Evolutionary conservation across 2,797 vertebrate genomes (phyloP).

Genomic region (Myiotriccus ornatus): DNA sequence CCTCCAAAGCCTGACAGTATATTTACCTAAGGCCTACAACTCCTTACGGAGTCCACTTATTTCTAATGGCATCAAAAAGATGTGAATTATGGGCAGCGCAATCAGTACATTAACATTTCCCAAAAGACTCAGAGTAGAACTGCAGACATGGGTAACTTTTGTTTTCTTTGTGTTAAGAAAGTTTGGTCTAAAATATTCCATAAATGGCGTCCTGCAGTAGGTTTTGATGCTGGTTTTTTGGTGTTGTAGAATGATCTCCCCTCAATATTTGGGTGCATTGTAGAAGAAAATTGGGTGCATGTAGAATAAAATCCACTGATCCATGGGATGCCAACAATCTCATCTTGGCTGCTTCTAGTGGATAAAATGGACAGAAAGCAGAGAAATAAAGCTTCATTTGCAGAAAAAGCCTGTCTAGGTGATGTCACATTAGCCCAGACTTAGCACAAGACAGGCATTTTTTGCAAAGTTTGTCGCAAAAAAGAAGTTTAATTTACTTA

Average conservation of each 20-base stretch:
- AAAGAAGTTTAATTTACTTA: neutral
- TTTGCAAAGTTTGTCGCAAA: too few relatives aligned
- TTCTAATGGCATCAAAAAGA: neutral
- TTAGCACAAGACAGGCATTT: too few relatives aligned
- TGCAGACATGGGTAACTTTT: neutral
- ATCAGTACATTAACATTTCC: neutral
- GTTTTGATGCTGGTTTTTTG: fast-evolving
- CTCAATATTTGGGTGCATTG: fast-evolving
- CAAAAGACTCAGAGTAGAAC: neutral
- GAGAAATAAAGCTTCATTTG: neutral
- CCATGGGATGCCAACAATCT: neutral
- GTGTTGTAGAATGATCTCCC: neutral
- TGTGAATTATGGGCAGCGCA: neutral
- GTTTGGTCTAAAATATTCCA: neutral
- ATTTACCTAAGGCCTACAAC: neutral
- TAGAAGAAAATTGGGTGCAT: neutral
- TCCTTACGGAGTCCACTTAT: neutral
- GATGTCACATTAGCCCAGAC: neutral
- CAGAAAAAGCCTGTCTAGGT: neutral
- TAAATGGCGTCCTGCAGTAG: neutral
- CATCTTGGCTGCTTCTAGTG: neutral
- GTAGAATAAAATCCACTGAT: too few relatives aligned
- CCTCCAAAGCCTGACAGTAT: neutral
- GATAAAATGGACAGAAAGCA: neutral
- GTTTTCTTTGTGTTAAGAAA: neutral